Evolutionary conservation across 2,113 vertebrate species (phyloP).

Genomic region (Hippocampus zosterae): DNA sequence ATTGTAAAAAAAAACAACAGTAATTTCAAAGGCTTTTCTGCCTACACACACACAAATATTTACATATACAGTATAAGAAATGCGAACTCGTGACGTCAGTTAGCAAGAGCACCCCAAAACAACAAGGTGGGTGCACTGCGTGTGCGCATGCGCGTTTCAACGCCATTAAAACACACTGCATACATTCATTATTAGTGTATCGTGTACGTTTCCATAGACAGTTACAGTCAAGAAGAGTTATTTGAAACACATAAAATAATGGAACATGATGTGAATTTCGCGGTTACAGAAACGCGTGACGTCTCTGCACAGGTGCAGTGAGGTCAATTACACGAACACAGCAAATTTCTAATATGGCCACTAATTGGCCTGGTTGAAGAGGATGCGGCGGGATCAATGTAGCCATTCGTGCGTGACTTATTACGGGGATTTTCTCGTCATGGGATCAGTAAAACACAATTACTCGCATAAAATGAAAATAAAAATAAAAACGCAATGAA

Average conservation of each 20-base stretch:
- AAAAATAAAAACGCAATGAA: background rate
- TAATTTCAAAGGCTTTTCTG: too few relatives aligned
- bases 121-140: background rate
- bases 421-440: background rate
- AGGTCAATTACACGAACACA: conserved; percentile 6
- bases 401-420: background rate
- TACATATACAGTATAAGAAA: too few relatives aligned
- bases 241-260: background rate
- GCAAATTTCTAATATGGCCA: background rate
- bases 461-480: background rate
- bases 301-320: conserved; percentile 1
- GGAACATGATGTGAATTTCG: background rate
- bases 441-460: background rate
- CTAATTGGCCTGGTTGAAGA: background rate
- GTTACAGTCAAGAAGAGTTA: background rate
- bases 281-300: background rate
- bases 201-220: background rate
- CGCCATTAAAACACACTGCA: background rate
- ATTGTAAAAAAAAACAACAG: too few relatives aligned
- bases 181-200: background rate
- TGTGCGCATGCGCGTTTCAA: background rate
- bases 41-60: too few relatives aligned
- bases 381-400: background rate
- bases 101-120: background rate
- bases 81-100: background rate